These are phyloP conservation scores for Stylophora pistillata DNA, from an alignment of 64 coral and sea anemone genomes.

Conservation along the genomic window DNA sequence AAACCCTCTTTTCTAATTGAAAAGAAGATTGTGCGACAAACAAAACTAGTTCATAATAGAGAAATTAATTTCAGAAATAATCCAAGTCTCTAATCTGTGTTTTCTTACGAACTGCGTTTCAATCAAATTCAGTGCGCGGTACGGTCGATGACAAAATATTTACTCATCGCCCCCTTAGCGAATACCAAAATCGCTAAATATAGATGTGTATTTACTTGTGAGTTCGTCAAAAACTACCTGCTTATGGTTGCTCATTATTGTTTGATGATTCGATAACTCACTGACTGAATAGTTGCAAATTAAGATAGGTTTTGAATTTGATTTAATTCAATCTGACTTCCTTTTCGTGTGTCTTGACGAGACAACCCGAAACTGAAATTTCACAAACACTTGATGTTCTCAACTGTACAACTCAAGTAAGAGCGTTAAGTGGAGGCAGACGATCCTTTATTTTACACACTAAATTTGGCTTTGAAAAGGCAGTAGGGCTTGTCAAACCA, in stretches of 20 bases:
- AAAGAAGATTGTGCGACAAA: not conserved
- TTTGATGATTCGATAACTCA: not conserved
- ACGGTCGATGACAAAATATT: slow-evolving; percentile 10
- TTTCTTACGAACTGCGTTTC: not conserved
- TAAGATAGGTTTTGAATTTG: not conserved
- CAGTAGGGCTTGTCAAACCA: not conserved
- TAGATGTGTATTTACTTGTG: not conserved
- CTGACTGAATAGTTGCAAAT: not conserved
- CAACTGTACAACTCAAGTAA: not conserved
- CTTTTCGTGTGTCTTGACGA: too few species aligned
- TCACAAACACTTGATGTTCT: too few species aligned
- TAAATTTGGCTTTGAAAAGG: not conserved
- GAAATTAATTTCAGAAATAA: not conserved
- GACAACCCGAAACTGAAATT: too few species aligned
- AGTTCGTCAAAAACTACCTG: not conserved
- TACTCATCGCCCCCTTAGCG: not conserved
- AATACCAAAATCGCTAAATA: slow-evolving; percentile 26
- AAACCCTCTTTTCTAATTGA: not conserved
- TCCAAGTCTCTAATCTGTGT: not conserved
- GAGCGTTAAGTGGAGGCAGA: not conserved
- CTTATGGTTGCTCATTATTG: not conserved
- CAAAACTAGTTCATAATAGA: not conserved
- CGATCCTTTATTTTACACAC: not conserved
- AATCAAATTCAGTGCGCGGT: not conserved
- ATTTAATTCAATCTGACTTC: too few species aligned